phyloP scores from a whole-genome alignment of 2,113 vertebrate species.

The Delphinapterus leucas region DNA sequence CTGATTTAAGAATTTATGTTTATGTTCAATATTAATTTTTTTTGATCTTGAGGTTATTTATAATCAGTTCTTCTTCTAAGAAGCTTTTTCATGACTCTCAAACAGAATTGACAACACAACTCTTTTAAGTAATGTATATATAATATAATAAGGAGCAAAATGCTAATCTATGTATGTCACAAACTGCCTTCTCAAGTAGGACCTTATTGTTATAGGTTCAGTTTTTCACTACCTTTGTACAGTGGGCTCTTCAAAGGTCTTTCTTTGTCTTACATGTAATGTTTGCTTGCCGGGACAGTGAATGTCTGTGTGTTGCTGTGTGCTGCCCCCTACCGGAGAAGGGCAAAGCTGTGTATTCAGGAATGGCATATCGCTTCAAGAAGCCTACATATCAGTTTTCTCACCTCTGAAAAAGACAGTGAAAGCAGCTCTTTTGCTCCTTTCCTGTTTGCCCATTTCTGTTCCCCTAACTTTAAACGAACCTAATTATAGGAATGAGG shows the following conservation, averaged over 20 bases:
- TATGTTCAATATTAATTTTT: not conserved
- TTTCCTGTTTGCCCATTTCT: not conserved
- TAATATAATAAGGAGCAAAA: not conserved
- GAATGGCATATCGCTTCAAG: not conserved
- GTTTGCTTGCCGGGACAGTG: too few relatives aligned
- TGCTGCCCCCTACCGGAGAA: conserved; percentile 11
- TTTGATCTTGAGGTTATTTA: not conserved
- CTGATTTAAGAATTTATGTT: not conserved
- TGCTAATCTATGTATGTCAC: not conserved
- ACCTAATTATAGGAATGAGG: not conserved
- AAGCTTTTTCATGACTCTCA: not conserved
- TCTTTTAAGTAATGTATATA: not conserved
- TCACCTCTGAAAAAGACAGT: not conserved
- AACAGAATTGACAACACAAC: not conserved
- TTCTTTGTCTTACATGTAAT: fast-evolving
- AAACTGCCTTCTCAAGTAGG: not conserved
- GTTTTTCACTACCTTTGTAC: not conserved
- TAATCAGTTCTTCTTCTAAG: not conserved
- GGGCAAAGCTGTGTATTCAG: not conserved
- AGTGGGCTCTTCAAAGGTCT: not conserved
- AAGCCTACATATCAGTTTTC: not conserved
- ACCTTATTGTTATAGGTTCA: not conserved
- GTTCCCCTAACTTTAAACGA: not conserved
- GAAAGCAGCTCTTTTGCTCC: not conserved
- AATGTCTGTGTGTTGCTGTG: not conserved